Base-by-base conservation (phyloP, 2,113 vertebrate genomes). In the Brachirus orientalis region DNA sequence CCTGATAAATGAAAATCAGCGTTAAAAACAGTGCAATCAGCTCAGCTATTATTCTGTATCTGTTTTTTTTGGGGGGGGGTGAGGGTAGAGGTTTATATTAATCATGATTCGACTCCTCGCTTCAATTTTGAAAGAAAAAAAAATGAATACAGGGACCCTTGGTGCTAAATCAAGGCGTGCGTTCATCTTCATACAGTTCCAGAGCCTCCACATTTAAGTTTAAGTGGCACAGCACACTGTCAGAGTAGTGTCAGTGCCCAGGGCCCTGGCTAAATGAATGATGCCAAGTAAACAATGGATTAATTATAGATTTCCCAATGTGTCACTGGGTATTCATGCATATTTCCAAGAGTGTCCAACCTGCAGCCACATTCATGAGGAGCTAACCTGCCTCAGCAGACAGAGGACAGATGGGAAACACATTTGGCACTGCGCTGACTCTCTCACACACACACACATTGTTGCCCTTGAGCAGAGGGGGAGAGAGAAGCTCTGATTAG, bases 251-350 rank as follows among this genome's bases (percentile, higher is more conserved):
- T 68, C 51, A 72, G 13, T 4, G 17, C 76, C 74, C 48, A 11
- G 9, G 75, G 86, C 75, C 36, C 62, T 11, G 57, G 62, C 45
- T 85, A 77, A 89, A 88, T 86, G 72, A 89, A 83, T 84, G 80
- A 87, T 84, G 82, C 77, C 82, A 82, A 86, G 79, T 85, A 86
- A 90, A 86, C 80, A 83, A 68, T 72, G 47, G 79, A 85, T 90
- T 85, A 80, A 89, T 89, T 84, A 85, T 88, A 77, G 51, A 89
- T 79, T 68, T 44, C 28, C 44, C 61, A 79, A 74, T 76, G 74
- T 86, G 80, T 83, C 63, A 70, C 77, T 48, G 17, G 63, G 68
- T 68, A 75, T 69, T 57, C 54, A 63, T 56, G 46, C 66, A 71
- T 69, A 77, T 80, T 61, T 64, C 56, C 65, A 46, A 41, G 58